These are phyloP conservation scores for Puma concolor DNA, from an alignment of 2,113 vertebrate species.

Conservation along the genomic window DNA sequence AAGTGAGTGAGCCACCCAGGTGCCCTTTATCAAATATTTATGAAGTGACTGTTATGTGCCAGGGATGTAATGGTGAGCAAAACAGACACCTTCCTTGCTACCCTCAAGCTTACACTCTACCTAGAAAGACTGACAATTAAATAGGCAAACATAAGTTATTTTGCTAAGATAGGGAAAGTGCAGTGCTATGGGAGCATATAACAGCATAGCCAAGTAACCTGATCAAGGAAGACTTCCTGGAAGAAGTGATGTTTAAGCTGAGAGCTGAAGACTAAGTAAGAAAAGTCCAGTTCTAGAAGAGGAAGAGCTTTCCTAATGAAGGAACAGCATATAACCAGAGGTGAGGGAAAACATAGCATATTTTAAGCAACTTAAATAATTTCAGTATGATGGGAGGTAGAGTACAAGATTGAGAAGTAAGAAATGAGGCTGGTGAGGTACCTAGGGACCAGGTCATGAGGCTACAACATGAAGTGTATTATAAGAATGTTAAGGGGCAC, in stretches of 20 bases:
- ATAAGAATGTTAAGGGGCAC: background rate
- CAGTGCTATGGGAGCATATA: background rate
- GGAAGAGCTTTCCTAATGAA: background rate
- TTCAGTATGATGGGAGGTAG: background rate
- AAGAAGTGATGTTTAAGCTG: background rate
- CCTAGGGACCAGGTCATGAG: background rate
- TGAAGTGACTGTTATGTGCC: background rate
- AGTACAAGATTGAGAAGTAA: background rate
- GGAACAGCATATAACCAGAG: background rate
- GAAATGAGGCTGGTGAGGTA: background rate
- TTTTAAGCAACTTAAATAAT: constrained; percentile 2
- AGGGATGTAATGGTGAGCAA: background rate
- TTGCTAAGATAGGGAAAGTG: background rate
- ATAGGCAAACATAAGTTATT: background rate
- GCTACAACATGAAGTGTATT: background rate
- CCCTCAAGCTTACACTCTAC: background rate
- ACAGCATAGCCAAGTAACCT: background rate
- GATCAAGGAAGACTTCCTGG: background rate
- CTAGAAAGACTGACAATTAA: background rate
- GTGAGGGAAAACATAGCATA: background rate
- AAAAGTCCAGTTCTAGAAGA: background rate
- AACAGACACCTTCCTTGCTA: background rate
- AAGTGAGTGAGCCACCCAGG: too few relatives aligned
- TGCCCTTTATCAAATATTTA: background rate
- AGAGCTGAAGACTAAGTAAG: constrained; percentile 6